phyloP scores from a whole-genome alignment of 2,888 invertebrate genomes.

The Troides oblongomaculatus region DNA sequence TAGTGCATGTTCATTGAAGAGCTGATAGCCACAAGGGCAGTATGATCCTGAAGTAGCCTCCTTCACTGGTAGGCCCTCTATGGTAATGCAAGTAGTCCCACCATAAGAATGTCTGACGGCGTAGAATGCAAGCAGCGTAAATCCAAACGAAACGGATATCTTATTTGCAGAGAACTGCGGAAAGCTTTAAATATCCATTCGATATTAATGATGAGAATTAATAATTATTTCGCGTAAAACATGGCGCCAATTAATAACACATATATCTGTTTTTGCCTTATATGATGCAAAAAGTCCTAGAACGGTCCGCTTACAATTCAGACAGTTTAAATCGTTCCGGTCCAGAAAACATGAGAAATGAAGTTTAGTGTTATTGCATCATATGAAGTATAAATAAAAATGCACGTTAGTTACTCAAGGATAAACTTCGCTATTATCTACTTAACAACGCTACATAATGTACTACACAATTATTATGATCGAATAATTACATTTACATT shows the following conservation, averaged over 20 bases:
- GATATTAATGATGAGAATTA: not conserved
- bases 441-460: conserved; percentile 14
- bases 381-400: conserved; percentile 7
- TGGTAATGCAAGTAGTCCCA: too few species aligned
- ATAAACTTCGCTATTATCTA: conserved; percentile 7
- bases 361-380: conserved; percentile 7
- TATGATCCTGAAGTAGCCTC: too few species aligned
- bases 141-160: too few species aligned
- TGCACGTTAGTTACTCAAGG: conserved; percentile 15
- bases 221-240: not conserved
- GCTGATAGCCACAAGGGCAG: too few species aligned
- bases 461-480: conserved; percentile 22
- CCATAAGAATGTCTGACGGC: too few species aligned
- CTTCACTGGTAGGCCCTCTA: too few species aligned
- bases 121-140: too few species aligned
- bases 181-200: too few species aligned
- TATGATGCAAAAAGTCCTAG: not conserved
- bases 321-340: conserved; percentile 1
- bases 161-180: too few species aligned
- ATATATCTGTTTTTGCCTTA: not conserved
- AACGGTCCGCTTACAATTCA: not conserved
- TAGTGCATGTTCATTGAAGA: too few species aligned
- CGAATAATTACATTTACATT: conserved; percentile 23
- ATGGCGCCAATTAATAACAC: too few species aligned
- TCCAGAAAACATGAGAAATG: not conserved